These are phyloP conservation scores for Crioceris asparagi DNA, from an alignment of 2,888 invertebrate genomes.

Conservation along the genomic window DNA sequence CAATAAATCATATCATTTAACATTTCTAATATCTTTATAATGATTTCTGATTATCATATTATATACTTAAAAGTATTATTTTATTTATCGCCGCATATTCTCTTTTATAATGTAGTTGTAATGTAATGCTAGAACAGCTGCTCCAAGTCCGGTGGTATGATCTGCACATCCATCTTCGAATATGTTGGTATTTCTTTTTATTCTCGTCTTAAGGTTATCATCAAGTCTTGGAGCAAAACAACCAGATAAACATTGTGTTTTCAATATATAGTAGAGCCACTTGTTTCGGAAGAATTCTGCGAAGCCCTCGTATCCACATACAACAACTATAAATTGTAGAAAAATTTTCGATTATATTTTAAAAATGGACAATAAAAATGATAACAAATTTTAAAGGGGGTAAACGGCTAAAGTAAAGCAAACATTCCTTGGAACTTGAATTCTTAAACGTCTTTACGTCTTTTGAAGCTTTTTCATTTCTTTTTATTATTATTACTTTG, in stretches of 20 bases:
- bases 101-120: slow-evolving; percentile 23
- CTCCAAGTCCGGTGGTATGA: slow-evolving; percentile 27
- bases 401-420: background rate
- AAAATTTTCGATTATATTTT: too few species aligned
- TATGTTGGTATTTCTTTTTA: slow-evolving; percentile 18
- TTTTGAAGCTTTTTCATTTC: too few species aligned
- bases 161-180: slow-evolving; percentile 27
- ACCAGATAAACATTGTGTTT: slow-evolving; percentile 22
- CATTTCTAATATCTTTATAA: too few species aligned
- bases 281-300: slow-evolving; percentile 22
- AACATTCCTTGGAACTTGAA: slow-evolving; percentile 4
- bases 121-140: slow-evolving; percentile 23
- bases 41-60: too few species aligned
- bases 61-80: too few species aligned
- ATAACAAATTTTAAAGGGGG: background rate
- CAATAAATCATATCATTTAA: too few species aligned
- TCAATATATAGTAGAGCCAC: slow-evolving; percentile 23
- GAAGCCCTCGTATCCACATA: slow-evolving; percentile 28
- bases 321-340: slow-evolving; percentile 20
- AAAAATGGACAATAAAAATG: too few species aligned
- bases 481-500: too few species aligned
- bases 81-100: too few species aligned
- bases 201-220: slow-evolving; percentile 17
- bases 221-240: slow-evolving; percentile 21
- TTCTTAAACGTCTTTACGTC: too few species aligned